Conservation (phyloP, 2,888 invertebrate species). For the Mesopsocus fuscifrons region DNA sequence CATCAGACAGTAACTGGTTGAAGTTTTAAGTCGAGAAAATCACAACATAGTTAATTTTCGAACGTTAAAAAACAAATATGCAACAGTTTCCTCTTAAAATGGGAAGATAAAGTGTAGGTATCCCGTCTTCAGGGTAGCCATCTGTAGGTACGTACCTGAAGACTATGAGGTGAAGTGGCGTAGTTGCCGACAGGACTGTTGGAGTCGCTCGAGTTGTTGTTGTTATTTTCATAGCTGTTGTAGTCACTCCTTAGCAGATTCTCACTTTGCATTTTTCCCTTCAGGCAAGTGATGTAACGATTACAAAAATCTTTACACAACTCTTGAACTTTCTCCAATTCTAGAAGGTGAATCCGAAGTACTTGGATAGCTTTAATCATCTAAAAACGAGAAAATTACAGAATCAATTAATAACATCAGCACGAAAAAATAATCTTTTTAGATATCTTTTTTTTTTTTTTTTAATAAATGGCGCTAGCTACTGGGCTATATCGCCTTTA, state of each 20-base stretch:
- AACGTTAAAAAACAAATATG: no score
- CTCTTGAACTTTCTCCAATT: slow-evolving; percentile 87
- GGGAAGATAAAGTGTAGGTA: no score
- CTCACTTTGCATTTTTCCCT: slow-evolving; percentile 80
- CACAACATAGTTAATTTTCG: no score
- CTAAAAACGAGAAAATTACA: slow-evolving; percentile 26
- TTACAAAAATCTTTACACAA: slow-evolving; percentile 89
- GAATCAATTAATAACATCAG: slow-evolving; percentile 1
- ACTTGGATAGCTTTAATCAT: slow-evolving; percentile 82
- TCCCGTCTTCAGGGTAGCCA: no score
- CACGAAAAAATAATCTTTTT: slow-evolving; percentile 16
- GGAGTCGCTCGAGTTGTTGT: slow-evolving; percentile 19
- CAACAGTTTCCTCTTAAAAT: no score
- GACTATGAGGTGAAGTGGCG: slow-evolving; percentile 17
- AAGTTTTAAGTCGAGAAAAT: no score
- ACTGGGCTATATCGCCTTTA: no score
- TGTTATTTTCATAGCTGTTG: slow-evolving; percentile 21
- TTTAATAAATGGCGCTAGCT: neutral
- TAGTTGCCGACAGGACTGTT: slow-evolving; percentile 20
- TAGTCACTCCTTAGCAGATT: slow-evolving; percentile 67
- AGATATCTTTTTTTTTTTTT: slow-evolving; percentile 3
- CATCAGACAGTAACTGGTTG: no score
- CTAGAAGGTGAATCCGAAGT: slow-evolving; percentile 74
- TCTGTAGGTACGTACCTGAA: no score
- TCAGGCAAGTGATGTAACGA: slow-evolving; percentile 76